Percentiles rank a stretch among this genome's conserved stretches.
phyloP scores from a whole-genome alignment of 2,113 vertebrate species.

The Anseranas semipalmata region DNA sequence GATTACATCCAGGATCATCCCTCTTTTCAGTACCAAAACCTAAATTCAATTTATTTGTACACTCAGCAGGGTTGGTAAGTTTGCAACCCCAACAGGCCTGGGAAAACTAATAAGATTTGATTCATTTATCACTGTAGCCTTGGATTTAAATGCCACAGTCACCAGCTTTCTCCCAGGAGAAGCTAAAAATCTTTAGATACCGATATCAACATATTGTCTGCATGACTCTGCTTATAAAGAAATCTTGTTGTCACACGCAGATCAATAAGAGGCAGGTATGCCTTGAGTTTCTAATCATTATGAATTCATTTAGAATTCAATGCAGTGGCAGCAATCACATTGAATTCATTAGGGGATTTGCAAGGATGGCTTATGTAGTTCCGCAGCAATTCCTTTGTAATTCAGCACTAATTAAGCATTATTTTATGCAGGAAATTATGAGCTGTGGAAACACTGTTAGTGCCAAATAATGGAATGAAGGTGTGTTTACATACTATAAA shows the following conservation, averaged over 20 bases:
- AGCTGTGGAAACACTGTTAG: slow-evolving; percentile 67
- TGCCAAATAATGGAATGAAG: slow-evolving; percentile 68
- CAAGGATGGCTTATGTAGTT: slow-evolving; percentile 52
- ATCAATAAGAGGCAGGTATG: slow-evolving; percentile 62
- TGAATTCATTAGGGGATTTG: slow-evolving; percentile 62
- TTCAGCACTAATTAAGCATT: slow-evolving; percentile 68
- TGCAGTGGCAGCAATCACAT: slow-evolving; percentile 24
- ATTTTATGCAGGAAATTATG: slow-evolving; percentile 74
- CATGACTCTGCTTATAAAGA: slow-evolving; percentile 12
- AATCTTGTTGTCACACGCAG: slow-evolving; percentile 16
- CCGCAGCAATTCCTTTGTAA: slow-evolving; percentile 56
- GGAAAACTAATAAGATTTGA: slow-evolving; percentile 24
- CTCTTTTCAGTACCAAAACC: not conserved
- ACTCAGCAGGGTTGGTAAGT: not conserved
- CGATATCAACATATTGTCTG: not conserved
- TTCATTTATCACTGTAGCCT: slow-evolving; percentile 36
- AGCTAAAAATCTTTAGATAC: not conserved
- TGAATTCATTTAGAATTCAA: slow-evolving; percentile 62
- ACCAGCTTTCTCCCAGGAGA: not conserved
- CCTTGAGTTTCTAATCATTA: slow-evolving; percentile 59
- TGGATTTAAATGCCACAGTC: slow-evolving; percentile 29
- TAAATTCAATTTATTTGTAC: slow-evolving; percentile 25
- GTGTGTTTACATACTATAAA: slow-evolving; percentile 61
- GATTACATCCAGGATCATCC: not conserved
- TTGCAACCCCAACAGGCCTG: not conserved